Base-by-base conservation (phyloP, 2,888 invertebrate genomes). In the Salpingus planirostris region DNA sequence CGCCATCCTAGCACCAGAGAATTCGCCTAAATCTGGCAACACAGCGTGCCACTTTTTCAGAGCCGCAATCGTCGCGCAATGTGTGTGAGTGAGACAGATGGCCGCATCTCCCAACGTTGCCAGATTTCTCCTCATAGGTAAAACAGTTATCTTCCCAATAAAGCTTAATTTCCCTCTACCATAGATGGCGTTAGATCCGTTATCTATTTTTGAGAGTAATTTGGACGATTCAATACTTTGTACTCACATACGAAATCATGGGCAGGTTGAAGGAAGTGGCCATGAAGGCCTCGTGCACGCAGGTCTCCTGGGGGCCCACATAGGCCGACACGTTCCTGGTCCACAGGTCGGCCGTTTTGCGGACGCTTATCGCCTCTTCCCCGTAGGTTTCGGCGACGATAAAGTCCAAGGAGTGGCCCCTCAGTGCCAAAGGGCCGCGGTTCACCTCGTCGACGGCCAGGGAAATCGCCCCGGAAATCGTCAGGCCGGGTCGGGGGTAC, bases 181-280 rank as follows among this genome's bases (percentile, higher is more conserved):
- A n/a, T n/a, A n/a, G n/a, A n/a, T n/a, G n/a, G n/a, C n/a, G n/a
- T n/a, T n/a, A n/a, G n/a, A n/a, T n/a, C n/a, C n/a, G n/a, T n/a
- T n/a, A n/a, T n/a, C n/a, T n/a, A n/a, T n/a, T n/a, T n/a, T n/a
- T n/a, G n/a, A n/a, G n/a, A n/a, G n/a, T n/a, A n/a, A n/a, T n/a
- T n/a, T n/a, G n/a, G n/a, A n/a, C n/a, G n/a, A n/a, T n/a, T 18
- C 5, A 18, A 18, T 18, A 18, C 8, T 18, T 18, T 18, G 8
- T 18, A 81, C 89, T 82, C 67, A 93, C 93, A 60, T 93, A 93
- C 46, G 93, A 93, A 57, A 93, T 85, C 93, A 95, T 93, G 3
- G 92, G 91, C 27, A 92, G 68, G 64, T 93, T 91, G 66, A 93
- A 91, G 23, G 91, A 85, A 1, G 91, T 85, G 0, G 93, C 92